A percentile compares a stretch with the other conserved stretches of the same genome.
phyloP scores from a whole-genome alignment of 2,113 vertebrate species.

The Romanogobio albipinnatus region DNA sequence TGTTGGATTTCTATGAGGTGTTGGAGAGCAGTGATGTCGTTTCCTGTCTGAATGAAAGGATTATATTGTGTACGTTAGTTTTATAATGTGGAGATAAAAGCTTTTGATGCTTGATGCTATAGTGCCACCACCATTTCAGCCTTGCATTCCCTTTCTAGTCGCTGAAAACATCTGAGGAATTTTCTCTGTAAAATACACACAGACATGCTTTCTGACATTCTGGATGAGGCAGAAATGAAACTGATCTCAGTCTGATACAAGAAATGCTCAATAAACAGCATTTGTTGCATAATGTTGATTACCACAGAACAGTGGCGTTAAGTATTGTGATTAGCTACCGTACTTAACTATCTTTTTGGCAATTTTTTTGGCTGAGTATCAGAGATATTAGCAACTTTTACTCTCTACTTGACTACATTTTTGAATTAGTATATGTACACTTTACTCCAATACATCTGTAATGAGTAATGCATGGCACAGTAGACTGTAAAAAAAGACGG shows the following conservation, averaged over 20 bases:
- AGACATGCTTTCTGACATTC: neutral
- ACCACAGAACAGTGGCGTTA: too few species aligned
- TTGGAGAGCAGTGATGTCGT: constrained; percentile 4
- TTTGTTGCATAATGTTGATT: neutral
- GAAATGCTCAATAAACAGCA: neutral
- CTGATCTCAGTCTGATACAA: neutral
- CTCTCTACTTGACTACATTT: too few species aligned
- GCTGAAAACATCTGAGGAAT: neutral
- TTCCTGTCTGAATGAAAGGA: constrained; percentile 32
- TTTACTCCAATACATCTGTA: too few species aligned
- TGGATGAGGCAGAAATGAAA: neutral
- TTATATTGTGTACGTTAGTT: constrained; percentile 5
- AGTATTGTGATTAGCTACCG: too few species aligned
- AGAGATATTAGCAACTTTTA: too few species aligned
- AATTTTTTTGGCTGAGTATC: too few species aligned
- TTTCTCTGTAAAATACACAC: neutral
- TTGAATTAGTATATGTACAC: too few species aligned
- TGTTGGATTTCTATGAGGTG: constrained; percentile 13
- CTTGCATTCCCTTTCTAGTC: constrained; percentile 16
- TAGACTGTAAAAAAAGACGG: too few species aligned
- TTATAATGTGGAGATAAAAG: constrained; percentile 33
- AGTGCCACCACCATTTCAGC: neutral
- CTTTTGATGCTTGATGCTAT: constrained; percentile 14
- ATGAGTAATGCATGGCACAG: too few species aligned
- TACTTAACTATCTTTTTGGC: too few species aligned